These are phyloP conservation scores for Amazona guildingii DNA, from an alignment of 2,113 vertebrate genomes.

Conservation along the genomic window DNA sequence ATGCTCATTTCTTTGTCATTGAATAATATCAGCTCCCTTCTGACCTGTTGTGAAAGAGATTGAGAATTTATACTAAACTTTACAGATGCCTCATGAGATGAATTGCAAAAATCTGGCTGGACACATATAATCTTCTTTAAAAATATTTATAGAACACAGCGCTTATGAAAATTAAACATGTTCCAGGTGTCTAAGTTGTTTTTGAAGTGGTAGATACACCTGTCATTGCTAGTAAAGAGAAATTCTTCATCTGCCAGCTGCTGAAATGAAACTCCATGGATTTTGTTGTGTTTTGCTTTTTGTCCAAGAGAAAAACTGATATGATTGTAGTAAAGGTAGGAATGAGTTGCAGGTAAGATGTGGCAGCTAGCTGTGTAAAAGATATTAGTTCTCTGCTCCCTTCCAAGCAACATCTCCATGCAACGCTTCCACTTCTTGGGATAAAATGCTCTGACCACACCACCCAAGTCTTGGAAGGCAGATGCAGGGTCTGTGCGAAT, in stretches of 20 bases:
- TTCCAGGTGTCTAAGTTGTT: constrained; percentile 66
- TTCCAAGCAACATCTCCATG: background rate
- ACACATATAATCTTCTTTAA: constrained; percentile 52
- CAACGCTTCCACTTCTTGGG: background rate
- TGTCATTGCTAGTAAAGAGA: constrained; percentile 31
- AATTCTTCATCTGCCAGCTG: constrained; percentile 20
- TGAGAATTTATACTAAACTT: constrained; percentile 58
- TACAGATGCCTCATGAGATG: constrained; percentile 37
- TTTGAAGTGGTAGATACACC: constrained; percentile 56
- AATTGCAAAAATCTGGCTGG: constrained; percentile 56
- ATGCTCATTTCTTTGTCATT: constrained; percentile 29
- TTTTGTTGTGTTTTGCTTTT: background rate
- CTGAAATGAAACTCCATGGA: background rate
- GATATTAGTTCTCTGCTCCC: background rate
- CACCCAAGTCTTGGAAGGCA: too few relatives aligned
- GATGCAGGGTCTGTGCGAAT: too few relatives aligned
- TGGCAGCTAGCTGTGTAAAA: background rate
- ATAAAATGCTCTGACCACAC: background rate
- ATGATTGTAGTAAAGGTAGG: background rate
- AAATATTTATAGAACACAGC: constrained; percentile 57
- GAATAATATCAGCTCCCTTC: constrained; percentile 48
- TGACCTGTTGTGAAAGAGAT: constrained; percentile 47
- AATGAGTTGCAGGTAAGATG: background rate
- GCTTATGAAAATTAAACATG: constrained; percentile 70
- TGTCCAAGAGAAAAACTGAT: background rate